Evolutionary conservation across 2,888 invertebrate genomes (phyloP).

Genomic region (Tetropium fuscum): DNA sequence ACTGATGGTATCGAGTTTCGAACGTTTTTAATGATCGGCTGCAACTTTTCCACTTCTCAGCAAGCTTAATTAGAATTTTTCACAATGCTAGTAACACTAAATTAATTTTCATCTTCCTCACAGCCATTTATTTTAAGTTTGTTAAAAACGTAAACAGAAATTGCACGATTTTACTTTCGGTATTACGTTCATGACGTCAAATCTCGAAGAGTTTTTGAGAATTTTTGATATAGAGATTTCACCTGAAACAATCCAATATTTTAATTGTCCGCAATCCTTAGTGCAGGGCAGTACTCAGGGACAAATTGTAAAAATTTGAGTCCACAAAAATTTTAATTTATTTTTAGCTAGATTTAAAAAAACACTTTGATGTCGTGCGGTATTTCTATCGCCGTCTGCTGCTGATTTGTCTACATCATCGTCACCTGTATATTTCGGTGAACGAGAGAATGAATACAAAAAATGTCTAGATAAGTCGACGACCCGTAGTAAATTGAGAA

Average conservation of each 20-base stretch:
- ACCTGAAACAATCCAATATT: neutral
- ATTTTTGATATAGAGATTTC: neutral
- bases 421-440: no score
- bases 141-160: neutral
- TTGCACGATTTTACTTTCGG: neutral
- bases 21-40: neutral
- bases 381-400: no score
- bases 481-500: slow-evolving; percentile 47
- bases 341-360: no score
- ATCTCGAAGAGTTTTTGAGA: neutral
- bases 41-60: neutral
- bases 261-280: neutral
- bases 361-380: no score
- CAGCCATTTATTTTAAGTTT: neutral
- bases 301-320: no score
- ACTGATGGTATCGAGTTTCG: neutral
- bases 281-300: no score
- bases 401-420: no score
- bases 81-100: neutral
- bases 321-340: no score
- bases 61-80: neutral
- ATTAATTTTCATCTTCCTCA: neutral
- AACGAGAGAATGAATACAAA: no score
- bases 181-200: neutral
- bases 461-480: neutral